Evolutionary conservation across 2,113 vertebrate genomes (phyloP).

Genomic region (Tenrec ecaudatus): DNA sequence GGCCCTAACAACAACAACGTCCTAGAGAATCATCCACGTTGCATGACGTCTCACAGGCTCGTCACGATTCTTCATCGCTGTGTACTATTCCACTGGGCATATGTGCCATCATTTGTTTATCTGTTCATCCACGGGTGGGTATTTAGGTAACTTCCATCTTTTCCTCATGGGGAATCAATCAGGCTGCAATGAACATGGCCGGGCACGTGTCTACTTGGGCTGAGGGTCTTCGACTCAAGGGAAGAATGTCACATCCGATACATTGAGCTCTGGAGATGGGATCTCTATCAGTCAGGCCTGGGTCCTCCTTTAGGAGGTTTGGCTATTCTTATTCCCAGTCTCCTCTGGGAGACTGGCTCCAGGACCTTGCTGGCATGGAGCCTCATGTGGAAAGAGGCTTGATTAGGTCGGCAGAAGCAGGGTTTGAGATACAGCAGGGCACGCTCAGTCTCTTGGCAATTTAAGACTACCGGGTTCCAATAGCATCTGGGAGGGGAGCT

Average conservation of each 20-base stretch:
- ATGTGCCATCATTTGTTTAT: too few species aligned
- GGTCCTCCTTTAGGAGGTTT: slow-evolving; percentile 28
- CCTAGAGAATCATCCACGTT: not conserved
- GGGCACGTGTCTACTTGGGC: not conserved
- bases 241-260: not conserved
- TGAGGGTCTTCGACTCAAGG: not conserved
- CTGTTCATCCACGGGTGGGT: too few species aligned
- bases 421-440: not conserved
- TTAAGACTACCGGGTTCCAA: not conserved
- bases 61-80: too few species aligned
- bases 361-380: not conserved
- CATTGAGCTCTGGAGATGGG: not conserved
- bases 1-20: too few species aligned
- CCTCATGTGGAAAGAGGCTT: not conserved
- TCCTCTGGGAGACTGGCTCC: not conserved
- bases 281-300: not conserved
- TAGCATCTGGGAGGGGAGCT: not conserved
- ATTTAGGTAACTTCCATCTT: too few species aligned
- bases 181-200: too few species aligned
- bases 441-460: not conserved
- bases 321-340: not conserved
- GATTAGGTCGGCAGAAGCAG: not conserved
- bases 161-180: too few species aligned
- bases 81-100: too few species aligned
- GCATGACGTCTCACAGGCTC: too few species aligned